A percentile compares a stretch with the other conserved stretches of the same genome.
These are phyloP conservation scores for Drosophila guanche DNA, from an alignment of 1,140 invertebrate genomes.

Conservation along the genomic window DNA sequence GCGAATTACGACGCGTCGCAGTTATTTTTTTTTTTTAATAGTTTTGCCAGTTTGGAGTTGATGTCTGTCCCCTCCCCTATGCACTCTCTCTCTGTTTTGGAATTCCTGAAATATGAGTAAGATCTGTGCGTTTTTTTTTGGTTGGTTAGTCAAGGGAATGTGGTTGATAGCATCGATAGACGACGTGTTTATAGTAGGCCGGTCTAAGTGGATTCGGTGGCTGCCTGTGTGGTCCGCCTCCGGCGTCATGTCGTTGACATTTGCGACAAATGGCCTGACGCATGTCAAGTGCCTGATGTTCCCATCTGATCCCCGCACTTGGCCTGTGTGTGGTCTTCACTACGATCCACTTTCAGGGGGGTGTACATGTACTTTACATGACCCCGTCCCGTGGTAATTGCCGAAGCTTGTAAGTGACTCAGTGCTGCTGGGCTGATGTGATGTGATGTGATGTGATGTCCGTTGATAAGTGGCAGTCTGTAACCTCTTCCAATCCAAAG, in stretches of 20 bases:
- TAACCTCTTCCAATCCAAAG: not conserved
- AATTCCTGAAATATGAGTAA: conserved; percentile 80
- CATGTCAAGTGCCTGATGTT: conserved; percentile 66
- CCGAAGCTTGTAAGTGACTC: conserved; percentile 55
- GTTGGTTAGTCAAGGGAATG: conserved; percentile 22
- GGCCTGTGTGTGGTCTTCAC: conserved; percentile 59
- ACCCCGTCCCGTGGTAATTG: conserved; percentile 40
- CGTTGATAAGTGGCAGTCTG: conserved; percentile 9
- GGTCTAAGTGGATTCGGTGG: conserved; percentile 18
- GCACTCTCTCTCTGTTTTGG: not conserved
- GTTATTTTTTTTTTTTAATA: conserved; percentile 69
- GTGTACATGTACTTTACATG: conserved; percentile 52
- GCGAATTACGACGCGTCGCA: conserved; percentile 74
- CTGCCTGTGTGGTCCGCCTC: conserved; percentile 58
- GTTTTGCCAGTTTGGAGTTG: conserved; percentile 70
- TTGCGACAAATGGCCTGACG: conserved; percentile 76
- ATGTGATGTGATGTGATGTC: too few relatives aligned
- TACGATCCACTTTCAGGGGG: conserved; percentile 47
- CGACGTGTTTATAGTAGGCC: conserved; percentile 66
- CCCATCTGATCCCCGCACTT: not conserved
- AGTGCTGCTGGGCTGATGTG: not conserved
- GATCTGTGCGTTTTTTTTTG: conserved; percentile 38
- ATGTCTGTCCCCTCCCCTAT: not conserved
- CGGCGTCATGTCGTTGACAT: conserved; percentile 79
- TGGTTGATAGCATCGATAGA: conserved; percentile 64